A percentile compares a stretch with the other conserved stretches of the same genome.
These are phyloP conservation scores for Elymnias hypermnestra DNA, from an alignment of 1,140 invertebrate species.

Conservation along the genomic window DNA sequence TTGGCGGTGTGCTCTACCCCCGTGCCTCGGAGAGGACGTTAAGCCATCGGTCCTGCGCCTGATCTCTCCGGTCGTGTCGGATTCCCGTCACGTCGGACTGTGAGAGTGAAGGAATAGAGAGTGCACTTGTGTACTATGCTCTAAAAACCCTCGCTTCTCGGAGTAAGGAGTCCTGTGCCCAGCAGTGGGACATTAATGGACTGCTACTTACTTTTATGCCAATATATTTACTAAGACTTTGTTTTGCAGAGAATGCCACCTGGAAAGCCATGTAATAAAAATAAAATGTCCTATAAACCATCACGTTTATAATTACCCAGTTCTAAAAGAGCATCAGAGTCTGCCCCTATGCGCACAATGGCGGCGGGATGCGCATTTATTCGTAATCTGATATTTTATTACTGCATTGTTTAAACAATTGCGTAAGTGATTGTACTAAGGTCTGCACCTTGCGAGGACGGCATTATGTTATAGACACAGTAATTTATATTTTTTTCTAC, in stretches of 20 bases:
- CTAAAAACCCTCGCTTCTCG: too few species aligned
- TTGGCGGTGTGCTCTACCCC: too few species aligned
- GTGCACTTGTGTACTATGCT: too few species aligned
- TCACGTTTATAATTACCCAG: conserved; percentile 24
- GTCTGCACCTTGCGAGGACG: conserved; percentile 51
- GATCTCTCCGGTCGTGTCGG: too few species aligned
- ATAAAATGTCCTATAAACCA: not conserved
- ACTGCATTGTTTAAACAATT: conserved; percentile 63
- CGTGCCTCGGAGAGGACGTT: too few species aligned
- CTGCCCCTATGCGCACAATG: conserved; percentile 26
- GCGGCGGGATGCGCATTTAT: conserved; percentile 47
- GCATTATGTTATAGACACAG: conserved; percentile 15
- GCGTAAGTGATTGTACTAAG: conserved; percentile 58
- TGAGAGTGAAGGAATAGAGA: too few species aligned
- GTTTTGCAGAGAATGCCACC: not conserved
- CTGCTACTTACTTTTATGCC: too few species aligned
- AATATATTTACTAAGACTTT: too few species aligned
- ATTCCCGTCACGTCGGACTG: too few species aligned
- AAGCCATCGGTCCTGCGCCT: too few species aligned
- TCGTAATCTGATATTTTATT: conserved; percentile 64
- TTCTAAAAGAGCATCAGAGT: conserved; percentile 25
- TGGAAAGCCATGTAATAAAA: not conserved
- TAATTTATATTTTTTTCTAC: not conserved
- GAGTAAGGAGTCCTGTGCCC: too few species aligned
- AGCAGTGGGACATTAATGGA: too few species aligned